These are phyloP conservation scores for Altica lythri DNA, from an alignment of 2,888 invertebrate genomes.

Conservation along the genomic window DNA sequence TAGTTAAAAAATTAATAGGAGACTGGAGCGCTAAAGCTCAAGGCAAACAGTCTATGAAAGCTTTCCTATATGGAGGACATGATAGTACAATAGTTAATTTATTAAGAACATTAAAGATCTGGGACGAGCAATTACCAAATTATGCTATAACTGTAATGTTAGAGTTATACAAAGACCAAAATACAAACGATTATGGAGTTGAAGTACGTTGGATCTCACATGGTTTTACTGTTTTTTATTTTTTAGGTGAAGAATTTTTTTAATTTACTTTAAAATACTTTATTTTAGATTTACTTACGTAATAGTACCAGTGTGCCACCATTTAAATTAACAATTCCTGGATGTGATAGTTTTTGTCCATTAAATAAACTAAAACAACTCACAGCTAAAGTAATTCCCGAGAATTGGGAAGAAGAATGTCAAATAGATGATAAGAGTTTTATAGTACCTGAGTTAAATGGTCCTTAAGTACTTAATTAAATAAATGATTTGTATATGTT, in stretches of 20 bases:
- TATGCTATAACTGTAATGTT: constrained; percentile 68
- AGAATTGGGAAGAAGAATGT: constrained; percentile 61
- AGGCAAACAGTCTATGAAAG: constrained; percentile 59
- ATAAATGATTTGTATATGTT: too few species aligned
- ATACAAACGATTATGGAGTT: constrained; percentile 59
- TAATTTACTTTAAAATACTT: background rate
- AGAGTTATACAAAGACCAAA: constrained; percentile 64
- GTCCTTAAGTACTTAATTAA: too few species aligned
- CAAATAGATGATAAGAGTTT: constrained; percentile 61
- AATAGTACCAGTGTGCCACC: constrained; percentile 63
- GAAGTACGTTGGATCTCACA: constrained; percentile 52
- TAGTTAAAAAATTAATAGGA: constrained; percentile 64
- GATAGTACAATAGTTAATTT: constrained; percentile 74
- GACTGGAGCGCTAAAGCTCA: constrained; percentile 64
- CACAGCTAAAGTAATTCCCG: constrained; percentile 60
- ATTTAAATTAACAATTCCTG: constrained; percentile 64
- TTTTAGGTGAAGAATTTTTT: background rate
- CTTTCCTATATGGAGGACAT: constrained; percentile 72
- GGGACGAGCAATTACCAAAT: constrained; percentile 68
- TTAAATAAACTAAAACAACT: constrained; percentile 62
- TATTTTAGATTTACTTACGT: constrained; percentile 60
- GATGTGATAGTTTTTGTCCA: constrained; percentile 67
- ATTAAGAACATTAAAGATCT: constrained; percentile 66
- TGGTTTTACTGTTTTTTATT: background rate
- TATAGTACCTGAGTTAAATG: constrained; percentile 59